Evolutionary conservation across 2,797 vertebrate species (phyloP), one percentile per base, ranked within the genome.

Genomic region (Myotis pilosus): DNA sequence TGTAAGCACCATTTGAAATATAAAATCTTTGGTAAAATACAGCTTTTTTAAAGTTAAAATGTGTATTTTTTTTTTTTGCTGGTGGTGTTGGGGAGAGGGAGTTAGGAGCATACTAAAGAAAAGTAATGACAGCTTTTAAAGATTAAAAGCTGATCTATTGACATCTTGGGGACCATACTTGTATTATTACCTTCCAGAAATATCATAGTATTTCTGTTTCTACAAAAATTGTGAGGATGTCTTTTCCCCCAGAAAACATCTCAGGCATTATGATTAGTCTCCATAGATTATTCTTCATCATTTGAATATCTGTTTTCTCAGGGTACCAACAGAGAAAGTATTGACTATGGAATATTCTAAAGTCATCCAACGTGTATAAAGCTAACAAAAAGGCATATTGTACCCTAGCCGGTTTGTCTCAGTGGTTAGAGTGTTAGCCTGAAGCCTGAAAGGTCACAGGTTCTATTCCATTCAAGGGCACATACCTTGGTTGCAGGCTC

Each of bases 291-390:
- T 96, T 97, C 97, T 80, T 75, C 90, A 92, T 96, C 92, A 95
- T 96, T 97, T 97, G 88, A 97, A 97, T 96, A 83, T 81, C 96
- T 97, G 96, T 98, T 98, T 97, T 97, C 95, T 97, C 90, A 94
- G 93, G 76, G 93, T 97, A 93, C 95, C 97, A 95, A 97, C 96
- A 95, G 94, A 97, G 97, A 98, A 98, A 97, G 95, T 97, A 97
- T 96, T 97, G 96, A 97, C 98, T 97, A 94, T 88, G 49, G 12
- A 94, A 97, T 95, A 84, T 95, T 92, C 88, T 96, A 95, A 97
- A 98, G 94, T 96, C 69, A 89, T 84, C 94, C 96, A 87, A 53
- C 95, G 95, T 97, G 95, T 96, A 96, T 96, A 93, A 94, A 97
- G 93, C 91, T 97, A 97, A 98, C 97, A 97, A 97, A 97, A 97